Evolutionary conservation across 2,888 invertebrate genomes (phyloP).

Genomic region (Schizaphis graminum): DNA sequence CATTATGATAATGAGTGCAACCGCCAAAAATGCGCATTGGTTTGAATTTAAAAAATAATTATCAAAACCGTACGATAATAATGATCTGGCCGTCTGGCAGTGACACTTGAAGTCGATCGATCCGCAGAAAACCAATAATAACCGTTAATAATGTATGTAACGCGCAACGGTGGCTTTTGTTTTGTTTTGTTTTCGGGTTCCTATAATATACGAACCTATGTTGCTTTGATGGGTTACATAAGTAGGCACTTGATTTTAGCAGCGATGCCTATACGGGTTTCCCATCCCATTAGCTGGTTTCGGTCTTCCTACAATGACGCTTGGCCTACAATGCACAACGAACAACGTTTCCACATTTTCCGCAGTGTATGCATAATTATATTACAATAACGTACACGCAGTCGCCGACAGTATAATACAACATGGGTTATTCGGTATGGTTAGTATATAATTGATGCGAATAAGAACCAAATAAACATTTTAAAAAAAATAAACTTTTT

Average conservation of each 20-base stretch:
- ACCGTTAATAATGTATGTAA: not conserved
- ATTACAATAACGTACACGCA: not conserved
- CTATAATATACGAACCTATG: not conserved
- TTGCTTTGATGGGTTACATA: not conserved
- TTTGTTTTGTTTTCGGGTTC: not conserved
- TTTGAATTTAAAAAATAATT: not conserved
- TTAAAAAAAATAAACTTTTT: not conserved
- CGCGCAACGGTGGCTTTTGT: not conserved
- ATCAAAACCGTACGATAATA: not conserved
- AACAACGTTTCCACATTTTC: not conserved
- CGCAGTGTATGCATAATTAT: not conserved
- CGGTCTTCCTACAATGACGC: not conserved
- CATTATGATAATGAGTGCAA: not conserved
- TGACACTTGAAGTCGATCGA: not conserved
- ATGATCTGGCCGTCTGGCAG: not conserved
- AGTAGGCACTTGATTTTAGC: slow-evolving; percentile 1
- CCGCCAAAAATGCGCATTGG: not conserved
- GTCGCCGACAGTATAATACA: not conserved
- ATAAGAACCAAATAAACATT: not conserved
- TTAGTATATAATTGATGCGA: not conserved
- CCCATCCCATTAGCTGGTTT: not conserved
- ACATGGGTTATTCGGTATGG: not conserved
- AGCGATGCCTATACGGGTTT: not conserved
- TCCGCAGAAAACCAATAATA: not conserved
- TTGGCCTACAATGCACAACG: not conserved